A percentile compares a stretch with the other conserved stretches of the same genome.
These are phyloP conservation scores for Pan paniscus DNA, from an alignment of 2,113 vertebrate genomes.

Conservation along the genomic window DNA sequence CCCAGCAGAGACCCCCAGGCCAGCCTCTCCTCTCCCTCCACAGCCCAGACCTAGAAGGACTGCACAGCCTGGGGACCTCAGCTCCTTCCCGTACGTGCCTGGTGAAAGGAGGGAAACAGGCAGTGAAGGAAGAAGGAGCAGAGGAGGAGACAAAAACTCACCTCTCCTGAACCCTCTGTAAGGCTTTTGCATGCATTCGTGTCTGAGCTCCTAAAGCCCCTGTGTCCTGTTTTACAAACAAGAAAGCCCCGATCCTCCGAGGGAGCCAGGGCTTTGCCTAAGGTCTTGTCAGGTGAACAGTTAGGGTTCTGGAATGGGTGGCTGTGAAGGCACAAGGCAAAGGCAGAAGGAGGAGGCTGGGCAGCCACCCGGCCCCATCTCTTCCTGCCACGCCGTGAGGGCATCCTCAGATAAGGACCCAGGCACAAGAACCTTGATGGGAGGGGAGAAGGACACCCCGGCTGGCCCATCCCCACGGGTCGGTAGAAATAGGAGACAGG, in stretches of 20 bases:
- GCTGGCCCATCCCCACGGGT: neutral
- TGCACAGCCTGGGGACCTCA: neutral
- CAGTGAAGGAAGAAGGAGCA: neutral
- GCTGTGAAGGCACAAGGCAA: neutral
- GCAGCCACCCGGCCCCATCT: neutral
- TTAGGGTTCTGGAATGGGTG: neutral
- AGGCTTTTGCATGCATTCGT: neutral
- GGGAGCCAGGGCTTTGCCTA: neutral
- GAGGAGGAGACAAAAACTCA: neutral
- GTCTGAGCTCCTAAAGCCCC: neutral
- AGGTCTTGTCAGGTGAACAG: neutral
- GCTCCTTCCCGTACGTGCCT: neutral
- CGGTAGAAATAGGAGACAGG: neutral
- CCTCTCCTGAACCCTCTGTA: neutral
- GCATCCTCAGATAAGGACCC: neutral
- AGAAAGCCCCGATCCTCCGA: neutral
- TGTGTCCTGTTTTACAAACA: neutral
- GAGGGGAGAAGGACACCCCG: neutral
- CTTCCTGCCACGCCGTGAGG: neutral
- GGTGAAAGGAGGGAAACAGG: neutral
- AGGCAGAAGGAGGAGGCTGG: neutral
- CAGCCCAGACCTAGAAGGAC: neutral
- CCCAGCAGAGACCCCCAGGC: neutral
- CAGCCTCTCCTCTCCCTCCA: neutral
- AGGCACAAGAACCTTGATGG: neutral